Evolutionary conservation across 2,888 invertebrate species (phyloP).

Genomic region (Tetrapedia diversipes): DNA sequence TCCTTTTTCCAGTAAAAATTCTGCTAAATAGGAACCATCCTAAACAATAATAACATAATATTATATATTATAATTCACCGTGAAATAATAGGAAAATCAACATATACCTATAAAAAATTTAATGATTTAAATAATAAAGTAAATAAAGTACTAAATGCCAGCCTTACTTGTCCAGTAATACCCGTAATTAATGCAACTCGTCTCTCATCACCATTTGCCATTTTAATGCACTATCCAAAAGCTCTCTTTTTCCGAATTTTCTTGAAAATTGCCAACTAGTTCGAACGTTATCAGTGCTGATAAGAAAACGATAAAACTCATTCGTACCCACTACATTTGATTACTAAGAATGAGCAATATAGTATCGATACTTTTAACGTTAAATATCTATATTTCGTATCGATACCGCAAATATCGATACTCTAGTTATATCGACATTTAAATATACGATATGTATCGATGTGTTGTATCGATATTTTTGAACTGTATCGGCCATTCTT

Average conservation of each 20-base stretch:
- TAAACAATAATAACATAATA: slow-evolving; percentile 81
- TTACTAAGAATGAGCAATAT: too few relatives aligned
- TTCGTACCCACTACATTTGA: slow-evolving; percentile 20
- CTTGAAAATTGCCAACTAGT: slow-evolving; percentile 6
- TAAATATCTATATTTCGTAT: too few relatives aligned
- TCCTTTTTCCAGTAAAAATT: slow-evolving; percentile 95
- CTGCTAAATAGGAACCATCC: slow-evolving; percentile 99
- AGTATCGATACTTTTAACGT: too few relatives aligned
- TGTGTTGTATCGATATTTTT: too few relatives aligned
- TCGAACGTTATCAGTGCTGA: slow-evolving; percentile 31
- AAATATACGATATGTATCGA: too few relatives aligned
- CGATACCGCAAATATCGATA: too few relatives aligned
- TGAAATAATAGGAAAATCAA: background rate
- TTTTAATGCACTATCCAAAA: slow-evolving; percentile 42
- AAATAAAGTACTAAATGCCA: slow-evolving; percentile 31
- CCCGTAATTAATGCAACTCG: slow-evolving; percentile 97
- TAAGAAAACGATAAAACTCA: slow-evolving; percentile 21
- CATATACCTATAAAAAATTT: background rate
- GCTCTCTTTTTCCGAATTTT: background rate
- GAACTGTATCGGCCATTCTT: too few relatives aligned
- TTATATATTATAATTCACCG: background rate
- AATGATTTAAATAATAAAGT: background rate
- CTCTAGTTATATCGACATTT: too few relatives aligned
- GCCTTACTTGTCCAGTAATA: slow-evolving; percentile 96
- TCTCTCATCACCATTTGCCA: slow-evolving; percentile 75